phyloP scores from a whole-genome alignment of 2,113 vertebrate species.

The Thermophis baileyi region DNA sequence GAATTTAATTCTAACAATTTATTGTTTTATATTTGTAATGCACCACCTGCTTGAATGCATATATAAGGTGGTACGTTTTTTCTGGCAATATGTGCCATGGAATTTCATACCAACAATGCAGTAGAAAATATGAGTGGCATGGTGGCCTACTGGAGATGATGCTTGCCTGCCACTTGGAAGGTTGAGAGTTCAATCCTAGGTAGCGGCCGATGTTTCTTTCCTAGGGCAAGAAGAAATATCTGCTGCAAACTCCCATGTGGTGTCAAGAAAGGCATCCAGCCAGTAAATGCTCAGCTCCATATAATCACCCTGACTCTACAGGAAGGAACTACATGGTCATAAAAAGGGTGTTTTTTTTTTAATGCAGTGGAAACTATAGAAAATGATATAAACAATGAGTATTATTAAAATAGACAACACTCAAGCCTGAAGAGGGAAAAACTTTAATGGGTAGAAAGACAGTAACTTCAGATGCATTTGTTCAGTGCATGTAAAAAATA shows the following conservation, averaged over 20 bases:
- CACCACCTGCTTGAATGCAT: neutral
- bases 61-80: neutral
- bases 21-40: neutral
- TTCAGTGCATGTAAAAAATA: constrained; percentile 76
- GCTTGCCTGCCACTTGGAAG: neutral
- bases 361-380: too few species aligned
- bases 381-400: neutral
- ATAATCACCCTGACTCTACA: neutral
- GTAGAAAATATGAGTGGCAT: neutral
- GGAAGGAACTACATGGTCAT: neutral
- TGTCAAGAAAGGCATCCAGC: neutral
- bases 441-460: constrained; percentile 78
- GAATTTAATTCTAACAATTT: neutral
- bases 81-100: neutral
- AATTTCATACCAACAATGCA: neutral
- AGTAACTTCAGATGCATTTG: constrained; percentile 49
- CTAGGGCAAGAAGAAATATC: neutral
- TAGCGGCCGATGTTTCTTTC: neutral
- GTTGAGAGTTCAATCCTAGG: neutral
- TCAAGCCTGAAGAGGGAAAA: constrained; percentile 42
- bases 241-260: neutral
- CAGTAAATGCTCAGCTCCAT: neutral
- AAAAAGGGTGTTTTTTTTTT: neutral
- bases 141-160: neutral
- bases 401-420: neutral